Percentiles rank a stretch among this genome's conserved stretches.
These are phyloP conservation scores for Yponomeuta evonymella DNA, from an alignment of 2,888 invertebrate species.

Conservation along the genomic window DNA sequence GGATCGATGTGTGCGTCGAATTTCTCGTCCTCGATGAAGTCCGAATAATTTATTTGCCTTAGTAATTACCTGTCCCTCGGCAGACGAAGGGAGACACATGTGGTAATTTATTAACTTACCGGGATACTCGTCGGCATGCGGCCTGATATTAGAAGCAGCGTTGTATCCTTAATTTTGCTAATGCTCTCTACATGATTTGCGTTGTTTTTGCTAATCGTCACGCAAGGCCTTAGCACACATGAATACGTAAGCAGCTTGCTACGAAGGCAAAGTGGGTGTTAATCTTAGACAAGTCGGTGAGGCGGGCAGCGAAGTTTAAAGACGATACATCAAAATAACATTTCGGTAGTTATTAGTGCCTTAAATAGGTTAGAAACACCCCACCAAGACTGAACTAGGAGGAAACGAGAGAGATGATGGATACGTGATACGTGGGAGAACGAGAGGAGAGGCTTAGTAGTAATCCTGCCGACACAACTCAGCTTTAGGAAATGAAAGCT, in stretches of 20 bases:
- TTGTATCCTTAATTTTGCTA: background rate
- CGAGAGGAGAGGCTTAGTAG: constrained; percentile 26
- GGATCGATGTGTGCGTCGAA: constrained; percentile 46
- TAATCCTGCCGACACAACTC: constrained; percentile 40
- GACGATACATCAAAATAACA: background rate
- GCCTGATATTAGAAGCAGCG: background rate
- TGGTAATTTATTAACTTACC: constrained; percentile 19
- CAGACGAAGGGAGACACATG: constrained; percentile 2
- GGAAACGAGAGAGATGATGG: background rate
- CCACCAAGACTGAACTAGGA: background rate
- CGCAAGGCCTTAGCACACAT: background rate
- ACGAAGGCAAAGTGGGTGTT: background rate
- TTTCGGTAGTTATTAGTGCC: background rate
- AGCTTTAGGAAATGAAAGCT: constrained; percentile 54
- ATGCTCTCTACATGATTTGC: background rate
- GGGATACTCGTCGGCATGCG: constrained; percentile 14
- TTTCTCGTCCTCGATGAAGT: constrained; percentile 35
- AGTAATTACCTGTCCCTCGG: constrained; percentile 39
- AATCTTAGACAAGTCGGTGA: background rate
- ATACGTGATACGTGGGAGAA: background rate
- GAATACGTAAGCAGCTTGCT: background rate
- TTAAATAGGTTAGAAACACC: background rate
- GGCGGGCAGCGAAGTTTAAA: background rate
- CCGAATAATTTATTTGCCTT: constrained; percentile 45
- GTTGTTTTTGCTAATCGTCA: background rate